These are phyloP conservation scores for Poecilia velifera DNA, from an alignment of 2,797 vertebrate genomes.

Conservation along the genomic window DNA sequence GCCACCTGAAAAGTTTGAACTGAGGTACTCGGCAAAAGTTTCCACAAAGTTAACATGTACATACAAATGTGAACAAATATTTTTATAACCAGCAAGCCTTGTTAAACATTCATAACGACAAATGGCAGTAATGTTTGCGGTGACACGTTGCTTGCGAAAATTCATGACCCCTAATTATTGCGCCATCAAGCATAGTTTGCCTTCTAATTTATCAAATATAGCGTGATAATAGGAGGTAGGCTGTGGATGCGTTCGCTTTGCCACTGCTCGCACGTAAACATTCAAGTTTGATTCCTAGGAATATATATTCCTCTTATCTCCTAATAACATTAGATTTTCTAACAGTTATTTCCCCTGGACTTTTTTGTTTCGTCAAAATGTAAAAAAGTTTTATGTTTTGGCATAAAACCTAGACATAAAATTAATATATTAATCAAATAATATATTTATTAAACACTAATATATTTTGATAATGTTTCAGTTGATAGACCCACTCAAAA, in stretches of 20 bases:
- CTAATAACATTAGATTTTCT: not conserved
- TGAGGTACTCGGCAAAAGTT: slow-evolving; percentile 43
- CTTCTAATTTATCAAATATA: slow-evolving; percentile 48
- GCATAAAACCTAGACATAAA: not conserved
- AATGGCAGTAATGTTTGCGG: slow-evolving; percentile 64
- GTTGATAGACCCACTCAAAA: not conserved
- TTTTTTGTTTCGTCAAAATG: not conserved
- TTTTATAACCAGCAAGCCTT: slow-evolving; percentile 65
- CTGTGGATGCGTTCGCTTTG: slow-evolving; percentile 19
- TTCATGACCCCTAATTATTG: slow-evolving; percentile 71
- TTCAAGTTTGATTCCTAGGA: not conserved
- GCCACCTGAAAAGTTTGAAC: slow-evolving; percentile 12
- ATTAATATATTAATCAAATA: too few relatives aligned
- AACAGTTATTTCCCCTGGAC: not conserved
- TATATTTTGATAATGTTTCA: not conserved
- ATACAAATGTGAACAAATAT: slow-evolving; percentile 70
- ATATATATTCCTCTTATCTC: not conserved
- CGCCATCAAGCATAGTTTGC: slow-evolving; percentile 64
- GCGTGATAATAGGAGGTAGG: slow-evolving; percentile 39
- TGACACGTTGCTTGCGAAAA: slow-evolving; percentile 56
- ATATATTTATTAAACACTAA: not conserved
- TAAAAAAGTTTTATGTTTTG: not conserved
- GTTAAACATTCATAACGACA: slow-evolving; percentile 72
- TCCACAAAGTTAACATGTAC: slow-evolving; percentile 63
- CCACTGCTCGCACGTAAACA: slow-evolving; percentile 3